Base-by-base conservation (phyloP, 2,797 vertebrate species). In the Chrysocyon brachyurus region DNA sequence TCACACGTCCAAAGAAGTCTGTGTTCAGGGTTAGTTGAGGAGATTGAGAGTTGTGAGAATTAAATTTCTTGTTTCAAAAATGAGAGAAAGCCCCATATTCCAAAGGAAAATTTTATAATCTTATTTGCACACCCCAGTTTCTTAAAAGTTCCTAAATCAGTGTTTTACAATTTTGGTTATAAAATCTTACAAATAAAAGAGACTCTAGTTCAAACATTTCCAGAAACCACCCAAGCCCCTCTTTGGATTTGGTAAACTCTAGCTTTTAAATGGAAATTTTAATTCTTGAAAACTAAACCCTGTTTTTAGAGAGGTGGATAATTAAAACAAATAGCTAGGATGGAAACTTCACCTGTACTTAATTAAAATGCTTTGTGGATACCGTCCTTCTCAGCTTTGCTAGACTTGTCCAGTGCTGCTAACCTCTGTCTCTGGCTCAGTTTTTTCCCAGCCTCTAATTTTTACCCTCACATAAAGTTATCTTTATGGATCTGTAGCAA, bases 1-100 rank as follows among this genome's bases (percentile, higher is more conserved):
- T 75, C 57, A 33, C 36, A 64, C 4, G 14, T 54, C 61, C 63
- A 46, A 15, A 91, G 24, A 70, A 28, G 8, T 91, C 8, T 49
- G 22, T 31, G 22, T 28, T 26, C 83, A 49, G 31, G 14, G 19
- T 68, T 77, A 93, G 31, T 46, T 90, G 57, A 54, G 7, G 19
- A 75, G 33, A 12, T n/a, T 12, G 52, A 64, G 12, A n/a, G 6
- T 46, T 49, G 52, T 36, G 75, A 54, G n/a, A 81, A 79, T 66
- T 68, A 73, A 36, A 82, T 82, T 57, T 87, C n/a, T 83, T 91
- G 31, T 91, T 83, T 78, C 52, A 75, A 75, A 95, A 95, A 56
- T 82, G 28, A 90, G 33, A 14, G 24, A 21, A 78, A 90, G 31
- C 64, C n/a, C 36, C 40, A 40, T 57, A 64, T 86, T 85, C 40